Conservation (phyloP, 1,140 invertebrate genomes). For the Monochamus saltuarius region DNA sequence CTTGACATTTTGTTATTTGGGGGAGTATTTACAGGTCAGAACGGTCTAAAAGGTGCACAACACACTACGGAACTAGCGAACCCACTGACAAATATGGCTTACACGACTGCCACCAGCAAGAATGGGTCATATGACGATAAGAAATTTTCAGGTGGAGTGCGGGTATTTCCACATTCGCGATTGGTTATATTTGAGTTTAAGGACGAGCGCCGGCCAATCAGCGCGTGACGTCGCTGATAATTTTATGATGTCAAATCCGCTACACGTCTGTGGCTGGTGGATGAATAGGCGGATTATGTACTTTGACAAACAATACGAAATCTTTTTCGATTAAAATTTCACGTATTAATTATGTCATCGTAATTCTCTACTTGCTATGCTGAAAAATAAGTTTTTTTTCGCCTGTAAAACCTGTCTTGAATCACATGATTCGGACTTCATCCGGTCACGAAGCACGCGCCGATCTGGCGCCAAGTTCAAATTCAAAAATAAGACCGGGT, state of each 20-base stretch:
- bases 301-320: no score
- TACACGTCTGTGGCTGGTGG: no score
- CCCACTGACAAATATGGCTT: slow-evolving; percentile 71
- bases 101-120: slow-evolving; percentile 51
- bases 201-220: slow-evolving; percentile 29
- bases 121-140: slow-evolving; percentile 70
- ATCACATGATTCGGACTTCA: no score
- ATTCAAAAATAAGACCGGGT: no score
- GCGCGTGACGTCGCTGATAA: not conserved
- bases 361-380: no score
- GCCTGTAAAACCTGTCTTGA: no score
- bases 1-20: slow-evolving; percentile 43
- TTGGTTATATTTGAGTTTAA: slow-evolving; percentile 30
- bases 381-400: no score
- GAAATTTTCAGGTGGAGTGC: slow-evolving; percentile 44
- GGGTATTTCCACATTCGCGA: slow-evolving; percentile 18
- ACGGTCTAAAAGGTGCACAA: slow-evolving; percentile 52
- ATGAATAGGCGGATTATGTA: no score
- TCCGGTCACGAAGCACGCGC: no score
- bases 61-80: slow-evolving; percentile 68
- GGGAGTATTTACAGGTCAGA: slow-evolving; percentile 45
- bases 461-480: no score
- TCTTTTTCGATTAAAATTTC: no score
- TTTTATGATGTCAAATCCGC: slow-evolving; percentile 26
- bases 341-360: no score